A percentile compares a stretch with the other conserved stretches of the same genome.
phyloP scores from a whole-genome alignment of 2,888 invertebrate genomes.

The Erpobdella octoculata region DNA sequence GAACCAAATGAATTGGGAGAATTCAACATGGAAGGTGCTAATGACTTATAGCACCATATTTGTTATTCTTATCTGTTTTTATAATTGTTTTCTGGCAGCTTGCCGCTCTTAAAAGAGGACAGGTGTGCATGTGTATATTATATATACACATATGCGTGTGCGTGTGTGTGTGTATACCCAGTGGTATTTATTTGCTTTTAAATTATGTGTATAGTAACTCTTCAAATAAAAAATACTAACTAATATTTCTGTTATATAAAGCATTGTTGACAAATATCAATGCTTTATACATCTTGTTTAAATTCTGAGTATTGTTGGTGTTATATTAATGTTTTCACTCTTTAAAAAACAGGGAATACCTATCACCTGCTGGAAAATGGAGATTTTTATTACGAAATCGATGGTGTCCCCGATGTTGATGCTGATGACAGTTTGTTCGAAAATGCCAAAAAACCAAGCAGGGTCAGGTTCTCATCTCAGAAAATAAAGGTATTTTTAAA shows the following conservation, averaged over 20 bases:
- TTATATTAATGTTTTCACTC: no score
- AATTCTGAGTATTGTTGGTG: no score
- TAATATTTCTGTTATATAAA: not conserved
- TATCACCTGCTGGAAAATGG: slow-evolving; percentile 32
- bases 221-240: not conserved
- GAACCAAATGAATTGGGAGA: not conserved
- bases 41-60: no score
- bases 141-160: no score
- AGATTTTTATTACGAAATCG: slow-evolving; percentile 36
- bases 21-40: not conserved
- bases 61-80: no score
- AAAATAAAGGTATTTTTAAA: slow-evolving; percentile 27
- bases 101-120: no score
- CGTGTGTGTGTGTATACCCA: no score
- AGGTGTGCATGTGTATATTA: no score
- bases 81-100: no score
- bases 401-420: slow-evolving; percentile 35
- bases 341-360: not conserved
- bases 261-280: no score
- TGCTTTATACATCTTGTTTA: no score
- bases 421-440: slow-evolving; percentile 27
- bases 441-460: slow-evolving; percentile 42
- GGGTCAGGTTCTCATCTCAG: slow-evolving; percentile 40
- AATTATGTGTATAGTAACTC: no score
- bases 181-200: not conserved